phyloP scores from a whole-genome alignment of 2,797 vertebrate species.

The Linurgus olivaceus region DNA sequence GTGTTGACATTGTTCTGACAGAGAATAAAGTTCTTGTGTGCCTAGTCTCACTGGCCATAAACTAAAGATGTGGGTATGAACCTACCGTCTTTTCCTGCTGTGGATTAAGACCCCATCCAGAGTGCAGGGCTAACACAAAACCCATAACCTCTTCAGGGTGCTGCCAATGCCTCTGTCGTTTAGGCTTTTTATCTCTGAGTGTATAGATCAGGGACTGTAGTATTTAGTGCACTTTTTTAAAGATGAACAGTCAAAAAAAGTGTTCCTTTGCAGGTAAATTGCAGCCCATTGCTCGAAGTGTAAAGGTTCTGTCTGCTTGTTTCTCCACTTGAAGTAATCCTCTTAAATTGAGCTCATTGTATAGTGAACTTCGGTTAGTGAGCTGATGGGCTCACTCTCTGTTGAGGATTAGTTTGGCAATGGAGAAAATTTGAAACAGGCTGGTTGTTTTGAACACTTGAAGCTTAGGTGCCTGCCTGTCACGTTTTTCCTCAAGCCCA shows the following conservation, averaged over 20 bases:
- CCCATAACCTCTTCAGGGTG: rapidly evolving
- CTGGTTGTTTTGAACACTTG: neutral
- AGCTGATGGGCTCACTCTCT: neutral
- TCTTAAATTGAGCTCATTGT: neutral
- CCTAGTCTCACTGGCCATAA: neutral
- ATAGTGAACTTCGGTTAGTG: neutral
- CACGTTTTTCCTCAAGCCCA: rapidly evolving
- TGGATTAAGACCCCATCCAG: neutral
- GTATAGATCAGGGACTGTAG: rapidly evolving
- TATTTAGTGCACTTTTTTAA: neutral
- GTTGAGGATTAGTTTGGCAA: neutral
- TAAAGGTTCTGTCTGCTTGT: neutral
- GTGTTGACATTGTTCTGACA: neutral
- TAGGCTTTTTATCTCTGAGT: neutral
- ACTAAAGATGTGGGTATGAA: neutral
- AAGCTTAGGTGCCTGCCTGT: neutral
- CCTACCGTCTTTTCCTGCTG: rapidly evolving
- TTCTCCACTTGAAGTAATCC: neutral
- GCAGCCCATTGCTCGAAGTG: neutral
- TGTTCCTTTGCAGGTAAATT: neutral
- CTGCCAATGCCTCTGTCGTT: rapidly evolving
- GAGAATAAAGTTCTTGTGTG: neutral
- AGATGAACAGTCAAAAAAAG: neutral
- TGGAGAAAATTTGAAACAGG: neutral
- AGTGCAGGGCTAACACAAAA: neutral